A percentile compares a stretch with the other conserved stretches of the same genome.
Conservation (phyloP, 1,140 invertebrate genomes). For the Polypedilum vanderplanki region DNA sequence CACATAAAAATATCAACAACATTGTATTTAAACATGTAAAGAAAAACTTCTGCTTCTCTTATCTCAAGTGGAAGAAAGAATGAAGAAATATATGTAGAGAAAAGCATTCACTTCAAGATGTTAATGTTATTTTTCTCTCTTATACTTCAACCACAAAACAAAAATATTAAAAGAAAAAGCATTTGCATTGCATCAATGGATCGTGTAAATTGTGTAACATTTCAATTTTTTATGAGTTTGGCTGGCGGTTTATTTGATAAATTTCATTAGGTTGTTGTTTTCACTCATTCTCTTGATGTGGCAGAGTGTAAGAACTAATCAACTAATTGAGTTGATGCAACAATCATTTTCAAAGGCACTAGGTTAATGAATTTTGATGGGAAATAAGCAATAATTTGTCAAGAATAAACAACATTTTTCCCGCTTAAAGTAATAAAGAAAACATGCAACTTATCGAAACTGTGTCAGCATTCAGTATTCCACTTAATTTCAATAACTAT, state of each 20-base stretch:
- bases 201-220: not conserved
- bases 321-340: too few species aligned
- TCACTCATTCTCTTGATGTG: not conserved
- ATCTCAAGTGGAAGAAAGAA: constrained; percentile 12
- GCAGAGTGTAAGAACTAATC: too few species aligned
- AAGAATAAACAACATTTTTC: too few species aligned
- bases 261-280: not conserved
- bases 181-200: not conserved
- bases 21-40: not conserved
- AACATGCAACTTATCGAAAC: too few species aligned
- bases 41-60: not conserved
- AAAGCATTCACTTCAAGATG: not conserved
- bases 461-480: too few species aligned
- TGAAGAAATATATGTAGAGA: not conserved
- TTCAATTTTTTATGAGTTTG: not conserved
- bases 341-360: too few species aligned
- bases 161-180: not conserved
- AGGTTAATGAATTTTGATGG: too few species aligned
- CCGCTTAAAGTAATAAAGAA: too few species aligned
- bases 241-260: not conserved
- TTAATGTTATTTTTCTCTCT: not conserved
- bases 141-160: not conserved
- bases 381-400: too few species aligned
- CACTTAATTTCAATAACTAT: too few species aligned
- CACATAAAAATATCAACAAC: not conserved